These are phyloP conservation scores for Plectropomus leopardus DNA, from an alignment of 2,113 vertebrate genomes.

Conservation along the genomic window DNA sequence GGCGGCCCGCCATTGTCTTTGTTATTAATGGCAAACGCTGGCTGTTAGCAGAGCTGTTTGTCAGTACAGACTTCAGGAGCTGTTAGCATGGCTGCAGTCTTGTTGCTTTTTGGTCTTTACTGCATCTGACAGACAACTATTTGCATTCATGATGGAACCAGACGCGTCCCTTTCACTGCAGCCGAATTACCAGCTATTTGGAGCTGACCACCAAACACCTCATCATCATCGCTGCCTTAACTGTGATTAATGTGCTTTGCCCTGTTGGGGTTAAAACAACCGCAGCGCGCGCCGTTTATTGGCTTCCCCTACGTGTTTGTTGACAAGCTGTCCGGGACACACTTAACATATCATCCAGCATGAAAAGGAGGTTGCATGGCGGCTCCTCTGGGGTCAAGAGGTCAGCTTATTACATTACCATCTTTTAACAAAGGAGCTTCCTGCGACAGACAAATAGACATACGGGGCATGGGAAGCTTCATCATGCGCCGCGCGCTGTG, in stretches of 20 bases:
- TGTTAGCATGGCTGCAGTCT: not conserved
- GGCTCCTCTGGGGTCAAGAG: conserved; percentile 76
- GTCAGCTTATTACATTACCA: conserved; percentile 86
- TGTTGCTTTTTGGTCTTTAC: not conserved
- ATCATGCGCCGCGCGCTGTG: conserved; percentile 59
- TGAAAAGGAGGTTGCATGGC: conserved; percentile 77
- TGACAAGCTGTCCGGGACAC: conserved; percentile 91
- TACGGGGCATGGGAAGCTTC: conserved; percentile 80
- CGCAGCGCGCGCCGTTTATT: conserved; percentile 71
- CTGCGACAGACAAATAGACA: conserved; percentile 79
- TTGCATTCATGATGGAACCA: conserved; percentile 23
- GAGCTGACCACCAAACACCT: conserved; percentile 80
- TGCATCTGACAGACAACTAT: conserved; percentile 21
- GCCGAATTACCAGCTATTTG: conserved; percentile 68
- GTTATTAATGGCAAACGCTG: too few relatives aligned
- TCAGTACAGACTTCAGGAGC: not conserved
- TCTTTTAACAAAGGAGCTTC: conserved; percentile 84
- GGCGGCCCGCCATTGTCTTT: too few relatives aligned
- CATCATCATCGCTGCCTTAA: conserved; percentile 74
- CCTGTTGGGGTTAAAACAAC: conserved; percentile 81
- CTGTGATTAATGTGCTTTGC: conserved; percentile 82
- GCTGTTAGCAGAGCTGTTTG: not conserved
- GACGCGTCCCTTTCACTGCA: conserved; percentile 53
- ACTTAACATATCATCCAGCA: conserved; percentile 86
- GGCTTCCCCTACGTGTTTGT: conserved; percentile 84